Conservation (phyloP, 2,888 invertebrate genomes). For the Neoitamus cyanurus region DNA sequence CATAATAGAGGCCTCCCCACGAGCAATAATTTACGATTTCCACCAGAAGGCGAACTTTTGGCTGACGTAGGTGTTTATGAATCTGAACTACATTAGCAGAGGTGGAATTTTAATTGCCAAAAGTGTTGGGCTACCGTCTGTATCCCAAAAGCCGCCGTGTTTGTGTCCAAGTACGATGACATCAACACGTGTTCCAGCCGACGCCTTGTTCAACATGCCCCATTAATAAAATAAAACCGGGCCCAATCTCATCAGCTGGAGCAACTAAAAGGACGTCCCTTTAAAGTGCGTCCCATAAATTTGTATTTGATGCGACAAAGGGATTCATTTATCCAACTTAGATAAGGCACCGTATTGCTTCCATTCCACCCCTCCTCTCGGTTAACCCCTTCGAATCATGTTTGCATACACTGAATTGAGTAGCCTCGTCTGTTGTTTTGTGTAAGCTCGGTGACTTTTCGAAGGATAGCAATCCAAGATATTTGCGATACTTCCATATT, state of each 20-base stretch:
- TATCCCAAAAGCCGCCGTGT: background rate
- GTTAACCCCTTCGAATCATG: background rate
- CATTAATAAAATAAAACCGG: slow-evolving; percentile 6
- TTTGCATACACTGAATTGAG: background rate
- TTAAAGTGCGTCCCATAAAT: slow-evolving; percentile 23
- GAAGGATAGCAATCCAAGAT: no score
- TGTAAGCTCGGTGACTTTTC: no score
- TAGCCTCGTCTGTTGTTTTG: background rate
- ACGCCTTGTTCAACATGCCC: background rate
- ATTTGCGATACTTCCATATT: no score
- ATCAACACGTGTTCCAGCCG: slow-evolving; percentile 2
- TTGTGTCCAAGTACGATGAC: background rate
- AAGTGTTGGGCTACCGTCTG: background rate
- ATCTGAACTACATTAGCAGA: background rate
- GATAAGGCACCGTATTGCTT: slow-evolving; percentile 1
- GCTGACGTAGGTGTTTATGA: background rate
- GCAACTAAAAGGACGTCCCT: background rate
- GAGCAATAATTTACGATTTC: slow-evolving; percentile 3
- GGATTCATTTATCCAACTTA: slow-evolving; percentile 39
- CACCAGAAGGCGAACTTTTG: background rate
- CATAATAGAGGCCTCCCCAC: background rate
- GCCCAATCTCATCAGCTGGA: background rate
- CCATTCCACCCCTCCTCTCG: background rate
- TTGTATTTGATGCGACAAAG: slow-evolving; percentile 35
- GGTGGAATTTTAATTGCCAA: background rate